Percentiles rank a stretch among this genome's conserved stretches.
Evolutionary conservation across 2,797 vertebrate genomes (phyloP).

Genomic region (Macropus fuliginosus): DNA sequence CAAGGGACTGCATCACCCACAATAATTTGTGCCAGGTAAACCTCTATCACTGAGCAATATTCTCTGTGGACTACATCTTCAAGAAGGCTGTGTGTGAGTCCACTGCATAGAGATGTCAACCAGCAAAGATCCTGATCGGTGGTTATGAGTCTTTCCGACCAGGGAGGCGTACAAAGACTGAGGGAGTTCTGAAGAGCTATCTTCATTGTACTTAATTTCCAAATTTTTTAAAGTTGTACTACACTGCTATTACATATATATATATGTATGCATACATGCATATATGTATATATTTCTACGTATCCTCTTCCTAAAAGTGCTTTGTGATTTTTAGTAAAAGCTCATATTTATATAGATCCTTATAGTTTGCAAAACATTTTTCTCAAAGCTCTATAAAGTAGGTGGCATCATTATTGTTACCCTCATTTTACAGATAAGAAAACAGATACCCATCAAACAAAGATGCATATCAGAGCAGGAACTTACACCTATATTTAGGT

Average conservation of each 20-base stretch:
- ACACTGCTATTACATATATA: neutral
- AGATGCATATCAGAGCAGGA: neutral
- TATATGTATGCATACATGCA: no score
- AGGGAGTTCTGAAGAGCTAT: neutral
- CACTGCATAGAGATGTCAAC: neutral
- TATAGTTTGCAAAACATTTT: neutral
- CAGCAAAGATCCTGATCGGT: neutral
- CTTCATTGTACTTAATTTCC: neutral
- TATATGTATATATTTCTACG: no score
- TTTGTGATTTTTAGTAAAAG: neutral
- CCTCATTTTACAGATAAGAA: neutral
- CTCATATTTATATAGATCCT: neutral
- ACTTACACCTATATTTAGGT: neutral
- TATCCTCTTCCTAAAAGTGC: neutral
- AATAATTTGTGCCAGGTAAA: neutral
- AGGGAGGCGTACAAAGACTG: neutral
- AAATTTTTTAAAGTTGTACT: neutral
- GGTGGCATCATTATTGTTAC: neutral
- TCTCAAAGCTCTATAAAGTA: neutral
- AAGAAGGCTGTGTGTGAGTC: neutral
- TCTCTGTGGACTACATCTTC: neutral
- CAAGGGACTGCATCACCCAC: neutral
- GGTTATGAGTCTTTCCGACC: neutral
- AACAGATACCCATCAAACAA: neutral
- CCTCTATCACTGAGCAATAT: neutral